Evolutionary conservation across 2,113 vertebrate species (phyloP).

Genomic region (Ia io): DNA sequence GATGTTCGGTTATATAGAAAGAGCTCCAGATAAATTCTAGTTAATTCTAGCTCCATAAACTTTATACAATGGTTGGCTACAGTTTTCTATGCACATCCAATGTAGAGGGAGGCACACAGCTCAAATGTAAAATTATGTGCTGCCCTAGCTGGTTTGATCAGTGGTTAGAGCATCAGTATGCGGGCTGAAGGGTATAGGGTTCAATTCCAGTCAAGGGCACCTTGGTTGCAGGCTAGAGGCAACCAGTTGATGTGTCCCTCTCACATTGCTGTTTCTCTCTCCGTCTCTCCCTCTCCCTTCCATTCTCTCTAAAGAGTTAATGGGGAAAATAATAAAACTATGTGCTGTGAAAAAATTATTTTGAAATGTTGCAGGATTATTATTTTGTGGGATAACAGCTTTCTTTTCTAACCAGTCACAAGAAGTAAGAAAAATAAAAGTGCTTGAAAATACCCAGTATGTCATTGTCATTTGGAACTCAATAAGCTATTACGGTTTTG

Average conservation of each 20-base stretch:
- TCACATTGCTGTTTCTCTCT: too few relatives aligned
- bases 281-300: too few relatives aligned
- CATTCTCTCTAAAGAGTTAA: too few relatives aligned
- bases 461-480: conserved; percentile 57
- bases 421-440: conserved; percentile 51
- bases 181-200: too few relatives aligned
- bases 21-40: not conserved
- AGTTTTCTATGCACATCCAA: not conserved
- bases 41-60: not conserved
- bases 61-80: not conserved
- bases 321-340: not conserved
- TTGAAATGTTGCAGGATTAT: conserved; percentile 26
- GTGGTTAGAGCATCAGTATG: too few relatives aligned
- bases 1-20: not conserved
- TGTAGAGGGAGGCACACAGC: not conserved
- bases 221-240: too few relatives aligned
- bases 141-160: not conserved
- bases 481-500: conserved; percentile 47
- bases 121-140: not conserved
- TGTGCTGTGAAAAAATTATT: not conserved
- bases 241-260: too few relatives aligned
- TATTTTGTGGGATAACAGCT: conserved; percentile 21
- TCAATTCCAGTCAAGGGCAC: too few relatives aligned
- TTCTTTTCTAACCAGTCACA: conserved; percentile 34
- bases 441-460: conserved; percentile 46